phyloP scores from a whole-genome alignment of 2,888 invertebrate genomes.

The Reticulitermes lucifugus region DNA sequence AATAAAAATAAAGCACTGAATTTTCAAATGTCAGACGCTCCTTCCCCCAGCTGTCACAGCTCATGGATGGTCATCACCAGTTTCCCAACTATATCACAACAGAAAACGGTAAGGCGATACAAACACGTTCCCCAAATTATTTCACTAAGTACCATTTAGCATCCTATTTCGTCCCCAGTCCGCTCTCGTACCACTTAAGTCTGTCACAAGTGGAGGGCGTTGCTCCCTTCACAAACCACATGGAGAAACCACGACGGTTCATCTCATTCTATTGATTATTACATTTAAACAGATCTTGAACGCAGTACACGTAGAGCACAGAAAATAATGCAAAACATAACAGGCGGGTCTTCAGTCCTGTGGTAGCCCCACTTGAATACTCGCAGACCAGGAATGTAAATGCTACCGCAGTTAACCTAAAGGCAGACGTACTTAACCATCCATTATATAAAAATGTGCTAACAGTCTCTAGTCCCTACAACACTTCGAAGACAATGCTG shows the following conservation, averaged over 20 bases:
- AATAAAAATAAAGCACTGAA: conserved; percentile 36
- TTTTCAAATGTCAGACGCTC: conserved; percentile 16
- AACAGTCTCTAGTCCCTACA: too few relatives aligned
- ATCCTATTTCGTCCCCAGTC: neutral
- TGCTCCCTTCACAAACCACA: neutral
- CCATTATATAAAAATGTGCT: too few relatives aligned
- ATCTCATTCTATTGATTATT: neutral
- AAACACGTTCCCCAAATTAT: neutral
- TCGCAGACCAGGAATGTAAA: too few relatives aligned
- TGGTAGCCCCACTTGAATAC: too few relatives aligned
- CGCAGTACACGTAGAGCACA: too few relatives aligned
- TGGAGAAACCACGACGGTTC: neutral
- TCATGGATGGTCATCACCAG: neutral
- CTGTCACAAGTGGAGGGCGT: neutral
- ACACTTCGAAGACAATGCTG: too few relatives aligned
- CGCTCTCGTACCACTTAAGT: neutral
- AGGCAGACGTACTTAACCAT: too few relatives aligned
- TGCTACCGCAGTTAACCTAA: too few relatives aligned
- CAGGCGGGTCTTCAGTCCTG: too few relatives aligned
- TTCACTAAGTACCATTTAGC: too few relatives aligned
- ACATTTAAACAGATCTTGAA: neutral
- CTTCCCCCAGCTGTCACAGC: neutral
- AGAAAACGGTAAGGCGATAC: neutral
- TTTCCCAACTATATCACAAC: neutral
- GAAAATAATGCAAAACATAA: too few relatives aligned